Base-by-base conservation (phyloP, 2,797 vertebrate species). In the Hoplostethus atlanticus region DNA sequence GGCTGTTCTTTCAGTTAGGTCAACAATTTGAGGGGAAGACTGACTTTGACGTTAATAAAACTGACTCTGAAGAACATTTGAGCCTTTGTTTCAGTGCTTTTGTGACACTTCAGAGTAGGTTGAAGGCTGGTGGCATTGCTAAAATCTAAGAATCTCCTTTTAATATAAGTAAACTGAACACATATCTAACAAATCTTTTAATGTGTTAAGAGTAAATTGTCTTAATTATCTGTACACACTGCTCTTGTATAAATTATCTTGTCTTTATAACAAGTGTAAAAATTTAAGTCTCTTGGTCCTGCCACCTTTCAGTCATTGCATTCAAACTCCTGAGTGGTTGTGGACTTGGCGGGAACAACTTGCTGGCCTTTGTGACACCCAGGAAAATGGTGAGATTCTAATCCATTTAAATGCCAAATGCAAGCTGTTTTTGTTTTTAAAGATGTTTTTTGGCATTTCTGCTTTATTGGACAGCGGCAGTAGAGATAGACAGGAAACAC, bases 151-250 rank as follows among this genome's bases (percentile, higher is more conserved):
- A 57, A 56, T 38, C 48, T 55, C 38, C 48, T 54, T 46, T 40
- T n/a, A 60, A 52, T 25, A 58, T 62, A 60, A 70, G 68, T 62
- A 61, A 15, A 30, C 25, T 55, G 28, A 70, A 70, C 46, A 53
- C 30, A 52, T 56, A 30, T 25, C 34, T 38, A 40, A 61, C 34
- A 42, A 40, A 52, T 34, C 21, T 52, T 60, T 40, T 16, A 17
- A 40, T 47, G 30, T 67, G 28, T 15, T 50, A 13, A 25, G 34
- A 50, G 44, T 70, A n/a, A n/a, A n/a, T n/a, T n/a, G n/a, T n/a
- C 47, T 31, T 47, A 13, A 40, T 67, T 16, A 51, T 58, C 44
- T 48, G 44, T 61, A 40, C 59, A 51, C 30, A 17, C 10, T 47
- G 46, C 10, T 47, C 46, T 47, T 12, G 11, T 47, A 15, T 47